Evolutionary conservation across 2,113 vertebrate species (phyloP).

Genomic region (Nannospalax galili): DNA sequence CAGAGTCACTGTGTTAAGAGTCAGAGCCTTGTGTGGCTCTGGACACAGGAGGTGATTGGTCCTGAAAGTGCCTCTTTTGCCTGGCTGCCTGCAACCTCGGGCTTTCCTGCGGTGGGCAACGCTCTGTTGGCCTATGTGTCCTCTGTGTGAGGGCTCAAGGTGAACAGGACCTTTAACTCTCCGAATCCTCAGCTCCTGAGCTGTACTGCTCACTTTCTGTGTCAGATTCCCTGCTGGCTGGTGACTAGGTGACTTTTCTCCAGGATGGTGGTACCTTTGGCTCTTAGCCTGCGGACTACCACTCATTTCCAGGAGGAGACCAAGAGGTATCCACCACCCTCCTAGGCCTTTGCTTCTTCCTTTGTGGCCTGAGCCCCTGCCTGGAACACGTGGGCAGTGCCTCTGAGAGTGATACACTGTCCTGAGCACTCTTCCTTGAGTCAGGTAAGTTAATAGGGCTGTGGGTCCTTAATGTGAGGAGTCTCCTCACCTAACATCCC

Average conservation of each 20-base stretch:
- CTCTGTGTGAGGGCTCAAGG: background rate
- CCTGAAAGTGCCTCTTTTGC: background rate
- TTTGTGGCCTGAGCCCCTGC: background rate
- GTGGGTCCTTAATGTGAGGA: background rate
- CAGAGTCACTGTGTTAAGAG: accelerated
- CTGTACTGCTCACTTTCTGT: background rate
- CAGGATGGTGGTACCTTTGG: too few relatives aligned
- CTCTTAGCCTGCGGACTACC: background rate
- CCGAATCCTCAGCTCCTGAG: too few relatives aligned
- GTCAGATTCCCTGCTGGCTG: background rate
- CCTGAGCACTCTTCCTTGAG: background rate
- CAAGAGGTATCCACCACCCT: accelerated
- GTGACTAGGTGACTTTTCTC: background rate
- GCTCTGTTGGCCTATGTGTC: background rate
- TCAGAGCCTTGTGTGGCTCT: background rate
- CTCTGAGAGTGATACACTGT: background rate
- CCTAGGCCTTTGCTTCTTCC: too few relatives aligned
- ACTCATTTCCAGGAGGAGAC: background rate
- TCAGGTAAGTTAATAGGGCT: background rate
- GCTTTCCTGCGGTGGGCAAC: background rate
- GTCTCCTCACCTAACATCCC: background rate
- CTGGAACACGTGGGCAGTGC: background rate
- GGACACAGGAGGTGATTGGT: background rate
- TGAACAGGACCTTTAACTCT: background rate
- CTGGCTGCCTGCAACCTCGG: background rate